These are phyloP conservation scores for Xanthia icteritia DNA, from an alignment of 2,888 invertebrate genomes.

Conservation along the genomic window DNA sequence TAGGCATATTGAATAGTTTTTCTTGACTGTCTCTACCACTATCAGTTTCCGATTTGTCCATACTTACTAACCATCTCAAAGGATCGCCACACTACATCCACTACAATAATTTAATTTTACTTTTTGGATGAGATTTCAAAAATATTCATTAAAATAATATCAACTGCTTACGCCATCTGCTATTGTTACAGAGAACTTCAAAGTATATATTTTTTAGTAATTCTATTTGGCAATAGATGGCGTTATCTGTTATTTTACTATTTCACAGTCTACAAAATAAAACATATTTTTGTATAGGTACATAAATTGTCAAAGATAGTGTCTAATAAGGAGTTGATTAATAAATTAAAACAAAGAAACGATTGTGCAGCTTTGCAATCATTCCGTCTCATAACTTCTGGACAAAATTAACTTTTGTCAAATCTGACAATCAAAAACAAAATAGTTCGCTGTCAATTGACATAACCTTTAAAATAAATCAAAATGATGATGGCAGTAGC, in stretches of 20 bases:
- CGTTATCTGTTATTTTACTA: neutral
- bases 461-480: slow-evolving; percentile 25
- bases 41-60: too few relatives aligned
- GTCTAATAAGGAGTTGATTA: too few relatives aligned
- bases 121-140: neutral
- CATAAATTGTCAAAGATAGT: neutral
- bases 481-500: neutral
- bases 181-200: neutral
- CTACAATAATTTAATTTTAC: neutral
- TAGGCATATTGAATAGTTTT: neutral
- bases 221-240: slow-evolving; percentile 48
- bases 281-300: neutral
- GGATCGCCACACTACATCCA: neutral
- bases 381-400: neutral
- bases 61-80: neutral
- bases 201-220: neutral
- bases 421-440: slow-evolving; percentile 1
- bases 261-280: neutral
- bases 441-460: slow-evolving; percentile 21
- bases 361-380: neutral
- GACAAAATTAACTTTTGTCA: neutral
- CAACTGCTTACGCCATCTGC: slow-evolving; percentile 27
- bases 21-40: neutral
- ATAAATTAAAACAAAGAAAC: neutral
- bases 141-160: neutral